A percentile compares a stretch with the other conserved stretches of the same genome.
Evolutionary conservation across 2,113 vertebrate species (phyloP).

Genomic region (Pomatorhinus ruficollis): DNA sequence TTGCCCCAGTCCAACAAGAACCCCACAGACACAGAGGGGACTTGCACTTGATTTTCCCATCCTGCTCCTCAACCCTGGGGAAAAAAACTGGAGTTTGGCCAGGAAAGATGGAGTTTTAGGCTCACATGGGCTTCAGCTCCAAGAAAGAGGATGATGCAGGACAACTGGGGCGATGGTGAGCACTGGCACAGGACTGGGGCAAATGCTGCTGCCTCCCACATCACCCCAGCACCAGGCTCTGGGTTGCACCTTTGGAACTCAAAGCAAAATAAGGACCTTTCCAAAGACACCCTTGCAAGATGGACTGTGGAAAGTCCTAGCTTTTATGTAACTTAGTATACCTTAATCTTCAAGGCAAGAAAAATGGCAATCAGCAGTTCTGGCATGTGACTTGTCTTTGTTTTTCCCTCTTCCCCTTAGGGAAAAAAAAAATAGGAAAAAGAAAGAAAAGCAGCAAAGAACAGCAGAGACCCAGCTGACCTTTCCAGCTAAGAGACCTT

Average conservation of each 20-base stretch:
- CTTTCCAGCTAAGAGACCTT: constrained; percentile 63
- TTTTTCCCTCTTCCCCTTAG: background rate
- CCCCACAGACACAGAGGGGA: fast-evolving
- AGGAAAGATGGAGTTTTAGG: background rate
- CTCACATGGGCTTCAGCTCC: background rate
- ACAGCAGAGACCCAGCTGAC: constrained; percentile 45
- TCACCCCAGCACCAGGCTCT: fast-evolving
- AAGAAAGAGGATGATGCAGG: background rate
- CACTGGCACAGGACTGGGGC: background rate
- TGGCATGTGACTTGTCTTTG: background rate
- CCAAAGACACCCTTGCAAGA: background rate
- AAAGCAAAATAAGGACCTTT: background rate
- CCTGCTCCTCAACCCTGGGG: background rate
- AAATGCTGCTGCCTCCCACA: background rate
- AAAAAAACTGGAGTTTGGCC: background rate
- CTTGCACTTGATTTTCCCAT: background rate
- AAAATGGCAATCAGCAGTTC: background rate
- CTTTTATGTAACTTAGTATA: background rate
- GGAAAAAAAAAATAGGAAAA: background rate
- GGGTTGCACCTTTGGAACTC: background rate
- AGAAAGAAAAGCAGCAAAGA: constrained; percentile 32
- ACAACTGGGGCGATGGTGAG: background rate
- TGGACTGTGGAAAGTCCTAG: background rate
- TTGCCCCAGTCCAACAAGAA: background rate
- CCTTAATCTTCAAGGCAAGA: constrained; percentile 5